A percentile compares a stretch with the other conserved stretches of the same genome.
phyloP scores from a whole-genome alignment of 2,797 vertebrate genomes.

The Sebastiscus tertius region DNA sequence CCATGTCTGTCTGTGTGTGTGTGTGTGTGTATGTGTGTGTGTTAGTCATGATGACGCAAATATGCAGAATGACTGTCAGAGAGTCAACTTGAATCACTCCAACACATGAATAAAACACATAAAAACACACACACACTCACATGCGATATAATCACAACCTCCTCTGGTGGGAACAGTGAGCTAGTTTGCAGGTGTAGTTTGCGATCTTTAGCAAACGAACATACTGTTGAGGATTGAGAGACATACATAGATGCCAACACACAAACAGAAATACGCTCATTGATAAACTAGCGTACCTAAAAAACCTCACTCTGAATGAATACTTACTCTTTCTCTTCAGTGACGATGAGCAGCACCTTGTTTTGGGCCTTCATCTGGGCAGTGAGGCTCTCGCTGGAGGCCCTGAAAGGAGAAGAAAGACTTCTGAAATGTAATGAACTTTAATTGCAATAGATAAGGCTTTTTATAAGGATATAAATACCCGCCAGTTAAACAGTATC shows the following conservation, averaged over 20 bases:
- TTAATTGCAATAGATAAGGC: not conserved
- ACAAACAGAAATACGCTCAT: not conserved
- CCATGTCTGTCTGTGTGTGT: conserved; percentile 14
- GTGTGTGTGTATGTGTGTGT: conserved; percentile 8
- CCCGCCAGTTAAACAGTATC: not conserved
- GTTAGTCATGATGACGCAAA: conserved; percentile 40
- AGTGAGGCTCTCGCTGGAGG: conserved; percentile 64
- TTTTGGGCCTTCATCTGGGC: conserved; percentile 71
- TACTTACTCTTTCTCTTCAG: conserved; percentile 74
- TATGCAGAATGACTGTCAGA: conserved; percentile 31
- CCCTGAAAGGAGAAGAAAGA: conserved; percentile 36
- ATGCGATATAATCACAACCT: not conserved
- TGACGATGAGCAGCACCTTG: conserved; percentile 66
- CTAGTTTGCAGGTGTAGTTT: conserved; percentile 32
- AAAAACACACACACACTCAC: not conserved
- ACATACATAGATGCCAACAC: not conserved
- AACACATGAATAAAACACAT: not conserved
- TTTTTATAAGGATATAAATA: not conserved
- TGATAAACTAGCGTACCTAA: not conserved
- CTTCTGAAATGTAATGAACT: not conserved
- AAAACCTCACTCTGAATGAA: not conserved
- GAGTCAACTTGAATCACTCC: conserved; percentile 44
- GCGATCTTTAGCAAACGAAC: conserved; percentile 11
- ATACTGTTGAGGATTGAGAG: not conserved
- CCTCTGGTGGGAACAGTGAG: conserved; percentile 20